phyloP scores from a whole-genome alignment of 2,888 invertebrate genomes.

The Tigriopus californicus region DNA sequence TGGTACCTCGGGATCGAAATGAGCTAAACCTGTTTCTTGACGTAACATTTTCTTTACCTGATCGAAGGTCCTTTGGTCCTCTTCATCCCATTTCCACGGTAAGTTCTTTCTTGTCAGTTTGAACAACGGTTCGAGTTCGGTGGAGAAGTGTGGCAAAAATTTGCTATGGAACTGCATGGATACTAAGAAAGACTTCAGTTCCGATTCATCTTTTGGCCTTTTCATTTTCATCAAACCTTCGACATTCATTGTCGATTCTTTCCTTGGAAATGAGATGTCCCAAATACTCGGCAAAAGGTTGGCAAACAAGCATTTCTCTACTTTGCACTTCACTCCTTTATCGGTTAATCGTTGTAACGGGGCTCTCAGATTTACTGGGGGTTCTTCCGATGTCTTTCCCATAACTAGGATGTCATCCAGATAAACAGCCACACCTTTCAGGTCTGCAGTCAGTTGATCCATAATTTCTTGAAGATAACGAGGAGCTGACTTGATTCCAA shows the following conservation, averaged over 20 bases:
- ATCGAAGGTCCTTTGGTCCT: neutral
- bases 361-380: constrained; percentile 1
- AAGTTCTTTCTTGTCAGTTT: neutral
- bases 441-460: neutral
- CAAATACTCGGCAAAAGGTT: too few relatives aligned
- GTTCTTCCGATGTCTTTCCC: constrained; percentile 17
- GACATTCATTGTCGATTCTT: too few relatives aligned
- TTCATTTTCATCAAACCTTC: too few relatives aligned
- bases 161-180: neutral
- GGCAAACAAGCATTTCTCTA: too few relatives aligned
- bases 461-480: constrained; percentile 4
- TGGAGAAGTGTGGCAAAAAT: neutral
- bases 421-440: constrained; percentile 18
- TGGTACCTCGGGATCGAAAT: neutral
- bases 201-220: too few relatives aligned
- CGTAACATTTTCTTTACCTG: neutral
- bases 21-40: neutral
- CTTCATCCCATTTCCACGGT: neutral
- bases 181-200: too few relatives aligned
- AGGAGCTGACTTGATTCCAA: neutral
- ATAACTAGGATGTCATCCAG: constrained; percentile 22
- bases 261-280: too few relatives aligned
- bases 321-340: too few relatives aligned
- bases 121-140: too few relatives aligned
- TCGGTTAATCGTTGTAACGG: too few relatives aligned